A percentile compares a stretch with the other conserved stretches of the same genome.
Conservation (phyloP, 2,888 invertebrate species). For the Xestobium rufovillosum region DNA sequence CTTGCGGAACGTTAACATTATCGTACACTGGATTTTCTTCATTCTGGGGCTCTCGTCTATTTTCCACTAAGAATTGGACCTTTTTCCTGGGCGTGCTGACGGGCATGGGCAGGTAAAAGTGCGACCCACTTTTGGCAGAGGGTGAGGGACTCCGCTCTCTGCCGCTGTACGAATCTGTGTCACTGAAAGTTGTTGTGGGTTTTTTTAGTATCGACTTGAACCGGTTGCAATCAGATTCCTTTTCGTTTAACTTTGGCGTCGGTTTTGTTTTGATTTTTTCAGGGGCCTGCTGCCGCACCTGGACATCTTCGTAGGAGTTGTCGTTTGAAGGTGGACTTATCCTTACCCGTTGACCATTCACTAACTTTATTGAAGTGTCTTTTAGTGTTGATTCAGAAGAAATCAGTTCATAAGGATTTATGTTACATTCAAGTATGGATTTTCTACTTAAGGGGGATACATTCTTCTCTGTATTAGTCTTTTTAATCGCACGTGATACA, state of each 20-base stretch:
- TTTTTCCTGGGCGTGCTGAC: constrained; percentile 51
- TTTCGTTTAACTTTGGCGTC: constrained; percentile 16
- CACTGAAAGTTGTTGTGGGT: constrained; percentile 39
- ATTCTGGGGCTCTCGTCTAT: constrained; percentile 44
- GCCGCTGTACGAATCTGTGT: constrained; percentile 34
- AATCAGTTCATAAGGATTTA: constrained; percentile 77
- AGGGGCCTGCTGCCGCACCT: constrained; percentile 22
- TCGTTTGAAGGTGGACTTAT: constrained; percentile 37
- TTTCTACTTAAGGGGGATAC: constrained; percentile 43
- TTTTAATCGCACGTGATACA: background rate
- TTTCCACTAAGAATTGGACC: constrained; percentile 66
- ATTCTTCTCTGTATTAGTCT: background rate
- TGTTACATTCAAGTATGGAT: constrained; percentile 75
- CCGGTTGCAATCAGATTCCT: constrained; percentile 17
- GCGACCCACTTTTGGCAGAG: constrained; percentile 42
- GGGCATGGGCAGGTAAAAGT: constrained; percentile 57
- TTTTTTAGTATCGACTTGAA: constrained; percentile 53
- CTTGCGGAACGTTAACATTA: too few relatives aligned
- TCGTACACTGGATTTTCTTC: too few relatives aligned
- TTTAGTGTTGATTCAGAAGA: constrained; percentile 41
- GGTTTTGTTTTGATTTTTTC: constrained; percentile 15
- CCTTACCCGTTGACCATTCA: constrained; percentile 42
- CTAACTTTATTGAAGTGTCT: constrained; percentile 34
- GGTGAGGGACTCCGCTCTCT: constrained; percentile 37
- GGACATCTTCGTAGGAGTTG: constrained; percentile 33